phyloP scores from a whole-genome alignment of 2,888 invertebrate genomes.

The Prenolepis imparis region DNA sequence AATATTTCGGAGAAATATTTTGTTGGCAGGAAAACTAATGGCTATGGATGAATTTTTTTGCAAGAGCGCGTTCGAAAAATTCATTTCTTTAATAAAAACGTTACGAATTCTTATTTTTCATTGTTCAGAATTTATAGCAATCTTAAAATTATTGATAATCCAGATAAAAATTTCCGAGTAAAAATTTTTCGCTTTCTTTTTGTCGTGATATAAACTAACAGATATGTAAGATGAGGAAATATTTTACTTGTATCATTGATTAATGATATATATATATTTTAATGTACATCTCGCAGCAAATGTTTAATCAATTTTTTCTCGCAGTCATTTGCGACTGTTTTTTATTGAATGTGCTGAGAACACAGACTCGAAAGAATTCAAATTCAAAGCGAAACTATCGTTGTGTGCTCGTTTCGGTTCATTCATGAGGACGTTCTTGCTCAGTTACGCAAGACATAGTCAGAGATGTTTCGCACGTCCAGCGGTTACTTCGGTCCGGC shows the following conservation, averaged over 20 bases:
- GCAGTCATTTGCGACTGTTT: background rate
- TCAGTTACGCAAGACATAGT: constrained; percentile 64
- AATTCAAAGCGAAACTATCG: background rate
- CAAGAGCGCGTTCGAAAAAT: background rate
- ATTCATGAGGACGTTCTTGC: constrained; percentile 31
- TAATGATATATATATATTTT: background rate
- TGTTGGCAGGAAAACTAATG: background rate
- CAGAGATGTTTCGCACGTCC: constrained; percentile 9
- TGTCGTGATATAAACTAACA: background rate
- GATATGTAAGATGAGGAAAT: background rate
- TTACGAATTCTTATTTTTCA: background rate
- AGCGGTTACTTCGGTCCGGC: constrained; percentile 58
- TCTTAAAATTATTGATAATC: background rate
- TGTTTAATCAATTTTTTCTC: background rate
- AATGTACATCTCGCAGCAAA: background rate
- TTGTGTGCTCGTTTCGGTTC: background rate
- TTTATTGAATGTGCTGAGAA: background rate
- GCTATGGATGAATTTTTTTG: background rate
- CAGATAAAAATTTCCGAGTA: background rate
- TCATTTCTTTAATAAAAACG: background rate
- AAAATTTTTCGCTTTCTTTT: background rate
- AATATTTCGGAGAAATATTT: constrained; percentile 3
- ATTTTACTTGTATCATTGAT: background rate
- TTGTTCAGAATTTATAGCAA: background rate
- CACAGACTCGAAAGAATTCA: background rate